Conservation (phyloP, 37 sponge, comb jelly and placozoan genomes). For the Corticium candelabrum region DNA sequence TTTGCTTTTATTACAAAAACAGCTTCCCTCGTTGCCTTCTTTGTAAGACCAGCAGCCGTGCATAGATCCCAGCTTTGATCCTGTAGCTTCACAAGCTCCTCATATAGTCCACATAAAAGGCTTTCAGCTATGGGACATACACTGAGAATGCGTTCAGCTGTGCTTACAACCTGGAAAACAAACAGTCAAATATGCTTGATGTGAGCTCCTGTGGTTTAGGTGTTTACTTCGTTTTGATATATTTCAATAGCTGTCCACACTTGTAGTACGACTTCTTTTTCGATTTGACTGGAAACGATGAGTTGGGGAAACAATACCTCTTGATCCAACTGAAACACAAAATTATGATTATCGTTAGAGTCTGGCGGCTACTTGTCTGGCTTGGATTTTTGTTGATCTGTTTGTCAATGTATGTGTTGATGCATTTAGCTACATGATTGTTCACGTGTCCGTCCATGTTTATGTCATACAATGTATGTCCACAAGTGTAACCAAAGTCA, state of each 20-base stretch:
- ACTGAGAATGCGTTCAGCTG: background rate
- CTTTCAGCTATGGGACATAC: background rate
- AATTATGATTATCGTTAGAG: too few relatives aligned
- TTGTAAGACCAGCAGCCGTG: background rate
- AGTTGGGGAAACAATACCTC: background rate
- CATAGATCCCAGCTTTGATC: background rate
- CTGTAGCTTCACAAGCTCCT: background rate
- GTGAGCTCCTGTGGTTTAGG: background rate
- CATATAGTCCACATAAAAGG: background rate
- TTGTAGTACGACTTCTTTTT: background rate
- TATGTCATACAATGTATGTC: too few relatives aligned
- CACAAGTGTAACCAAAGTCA: too few relatives aligned
- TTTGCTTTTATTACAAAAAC: background rate
- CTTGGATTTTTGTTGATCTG: too few relatives aligned
- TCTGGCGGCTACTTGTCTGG: too few relatives aligned
- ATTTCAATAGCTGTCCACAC: background rate
- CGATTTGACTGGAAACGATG: background rate
- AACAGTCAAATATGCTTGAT: background rate
- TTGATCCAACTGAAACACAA: background rate
- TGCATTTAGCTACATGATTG: too few relatives aligned
- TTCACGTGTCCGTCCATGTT: too few relatives aligned
- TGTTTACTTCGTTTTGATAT: background rate
- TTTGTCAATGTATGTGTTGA: too few relatives aligned
- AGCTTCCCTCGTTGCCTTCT: background rate
- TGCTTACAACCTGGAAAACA: background rate